Evolutionary conservation across 2,797 vertebrate genomes (phyloP).

Genomic region (Chromis chromis): DNA sequence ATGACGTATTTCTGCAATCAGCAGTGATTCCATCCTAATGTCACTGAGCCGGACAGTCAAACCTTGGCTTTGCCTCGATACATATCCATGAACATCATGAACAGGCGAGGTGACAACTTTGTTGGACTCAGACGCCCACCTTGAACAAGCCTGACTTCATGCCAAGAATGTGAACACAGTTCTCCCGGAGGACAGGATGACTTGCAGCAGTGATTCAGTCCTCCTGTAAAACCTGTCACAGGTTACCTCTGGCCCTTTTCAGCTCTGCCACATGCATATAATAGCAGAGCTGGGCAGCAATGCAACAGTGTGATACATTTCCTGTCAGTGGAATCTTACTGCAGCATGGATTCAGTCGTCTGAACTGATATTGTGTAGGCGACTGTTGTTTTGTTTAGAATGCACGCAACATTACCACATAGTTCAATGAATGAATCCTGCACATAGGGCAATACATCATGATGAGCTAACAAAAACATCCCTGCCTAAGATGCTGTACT

Average conservation of each 20-base stretch:
- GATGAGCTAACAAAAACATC: background rate
- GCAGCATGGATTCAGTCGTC: background rate
- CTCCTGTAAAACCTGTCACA: constrained; percentile 37
- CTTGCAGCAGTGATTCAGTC: constrained; percentile 45
- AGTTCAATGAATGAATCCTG: background rate
- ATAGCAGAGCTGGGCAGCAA: background rate
- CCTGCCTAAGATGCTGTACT: background rate
- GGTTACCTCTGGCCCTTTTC: constrained; percentile 31
- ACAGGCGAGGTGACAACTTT: constrained; percentile 46
- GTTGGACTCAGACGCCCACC: constrained; percentile 49
- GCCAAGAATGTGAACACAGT: constrained; percentile 60
- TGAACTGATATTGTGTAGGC: background rate
- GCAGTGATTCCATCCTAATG: constrained; percentile 14
- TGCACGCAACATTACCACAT: background rate
- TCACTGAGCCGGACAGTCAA: constrained; percentile 34
- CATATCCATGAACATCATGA: constrained; percentile 50
- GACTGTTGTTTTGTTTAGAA: background rate
- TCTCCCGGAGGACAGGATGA: constrained; percentile 57
- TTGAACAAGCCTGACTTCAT: constrained; percentile 59
- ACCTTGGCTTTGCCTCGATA: constrained; percentile 40
- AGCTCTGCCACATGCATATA: background rate
- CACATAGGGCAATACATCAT: background rate
- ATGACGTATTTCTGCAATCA: constrained; percentile 28
- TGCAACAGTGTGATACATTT: background rate
- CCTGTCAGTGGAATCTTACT: background rate